These are phyloP conservation scores for Scomber colias DNA, from an alignment of 2,113 vertebrate genomes.

Conservation along the genomic window DNA sequence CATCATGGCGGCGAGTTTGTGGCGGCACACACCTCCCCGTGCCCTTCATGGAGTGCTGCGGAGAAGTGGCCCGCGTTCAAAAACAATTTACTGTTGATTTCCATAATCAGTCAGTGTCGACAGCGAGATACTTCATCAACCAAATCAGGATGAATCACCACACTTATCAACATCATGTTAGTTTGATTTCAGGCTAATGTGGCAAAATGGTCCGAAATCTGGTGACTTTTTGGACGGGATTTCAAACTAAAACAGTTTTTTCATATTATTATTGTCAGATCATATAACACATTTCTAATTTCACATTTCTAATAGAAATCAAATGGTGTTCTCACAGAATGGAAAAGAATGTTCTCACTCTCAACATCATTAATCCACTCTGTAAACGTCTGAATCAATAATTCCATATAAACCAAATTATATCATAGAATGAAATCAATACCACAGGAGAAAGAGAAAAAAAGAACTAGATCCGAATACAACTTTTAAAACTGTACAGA, in stretches of 20 bases:
- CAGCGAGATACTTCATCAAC: conserved; percentile 55
- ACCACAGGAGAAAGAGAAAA: no score
- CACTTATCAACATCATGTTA: conserved; percentile 50
- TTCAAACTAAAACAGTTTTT: not conserved
- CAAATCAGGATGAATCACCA: conserved; percentile 76
- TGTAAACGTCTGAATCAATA: no score
- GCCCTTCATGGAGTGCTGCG: conserved; percentile 91
- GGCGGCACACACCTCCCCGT: conserved; percentile 83
- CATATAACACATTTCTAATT: no score
- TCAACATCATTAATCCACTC: no score
- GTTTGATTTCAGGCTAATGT: conserved; percentile 33
- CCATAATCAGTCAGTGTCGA: conserved; percentile 75
- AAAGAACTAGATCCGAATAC: no score
- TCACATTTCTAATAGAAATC: no score
- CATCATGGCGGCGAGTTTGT: conserved; percentile 86
- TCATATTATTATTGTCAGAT: no score
- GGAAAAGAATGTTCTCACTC: no score
- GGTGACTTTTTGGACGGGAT: not conserved
- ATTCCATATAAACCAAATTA: no score
- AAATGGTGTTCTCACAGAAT: no score
- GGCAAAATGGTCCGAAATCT: conserved; percentile 23
- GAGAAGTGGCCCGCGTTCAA: conserved; percentile 74
- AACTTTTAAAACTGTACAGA: no score
- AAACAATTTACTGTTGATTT: conserved; percentile 80
- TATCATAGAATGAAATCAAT: no score